Percentiles rank a stretch among this genome's conserved stretches.
Evolutionary conservation across 2,113 vertebrate species (phyloP).

Genomic region (Galemys pyrenaicus): DNA sequence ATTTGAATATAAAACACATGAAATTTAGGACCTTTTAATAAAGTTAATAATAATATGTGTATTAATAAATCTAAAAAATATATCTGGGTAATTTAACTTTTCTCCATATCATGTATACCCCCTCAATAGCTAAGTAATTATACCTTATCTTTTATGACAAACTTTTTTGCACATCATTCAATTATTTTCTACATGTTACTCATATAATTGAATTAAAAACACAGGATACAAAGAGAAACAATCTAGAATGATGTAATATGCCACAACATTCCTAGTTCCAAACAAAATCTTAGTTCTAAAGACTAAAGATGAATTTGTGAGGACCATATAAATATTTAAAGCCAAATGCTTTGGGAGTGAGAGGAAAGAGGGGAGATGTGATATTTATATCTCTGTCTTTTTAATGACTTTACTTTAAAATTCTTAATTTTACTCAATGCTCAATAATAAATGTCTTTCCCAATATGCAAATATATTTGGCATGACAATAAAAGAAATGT

Average conservation of each 20-base stretch:
- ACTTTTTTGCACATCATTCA: neutral
- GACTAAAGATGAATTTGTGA: neutral
- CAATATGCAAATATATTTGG: neutral
- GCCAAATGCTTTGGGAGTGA: neutral
- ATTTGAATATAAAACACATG: neutral
- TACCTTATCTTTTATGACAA: neutral
- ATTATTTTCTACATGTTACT: neutral
- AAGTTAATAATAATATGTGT: neutral
- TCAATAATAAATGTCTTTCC: neutral
- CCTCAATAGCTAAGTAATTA: neutral
- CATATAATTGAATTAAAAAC: neutral
- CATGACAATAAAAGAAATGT: neutral
- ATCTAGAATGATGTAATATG: neutral
- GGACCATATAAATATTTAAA: neutral
- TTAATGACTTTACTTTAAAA: neutral
- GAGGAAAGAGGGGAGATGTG: accelerated
- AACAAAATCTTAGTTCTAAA: neutral
- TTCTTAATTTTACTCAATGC: constrained; percentile 4
- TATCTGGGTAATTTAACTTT: neutral
- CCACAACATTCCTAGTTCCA: neutral
- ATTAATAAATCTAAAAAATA: neutral
- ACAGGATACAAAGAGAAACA: neutral
- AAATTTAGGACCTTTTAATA: neutral
- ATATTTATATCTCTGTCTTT: neutral
- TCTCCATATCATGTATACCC: neutral